Base-by-base conservation (phyloP, 2,113 vertebrate species). In the Perca fluviatilis region DNA sequence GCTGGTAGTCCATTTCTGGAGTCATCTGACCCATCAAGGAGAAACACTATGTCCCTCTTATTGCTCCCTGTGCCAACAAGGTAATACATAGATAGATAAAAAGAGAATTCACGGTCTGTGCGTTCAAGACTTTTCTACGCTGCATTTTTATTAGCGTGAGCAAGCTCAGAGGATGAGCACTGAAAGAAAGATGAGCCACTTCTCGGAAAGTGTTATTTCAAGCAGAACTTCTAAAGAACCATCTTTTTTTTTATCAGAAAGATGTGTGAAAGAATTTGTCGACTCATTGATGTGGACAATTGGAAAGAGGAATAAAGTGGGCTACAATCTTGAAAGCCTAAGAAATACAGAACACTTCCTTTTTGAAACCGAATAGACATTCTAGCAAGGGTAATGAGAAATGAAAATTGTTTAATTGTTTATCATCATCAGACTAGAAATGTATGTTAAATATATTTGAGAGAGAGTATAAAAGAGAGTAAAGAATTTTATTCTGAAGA, bases 11-110 rank as follows among this genome's bases (percentile, higher is more conserved):
- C 95, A 25, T 92, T 95, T 92, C 96, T 93, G 80, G 96, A 96
- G 1, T 91, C 93, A 25, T 98, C 96, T 0, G 97, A 98, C 70
- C 97, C 96, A 40, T 98, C 97, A 0, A 99, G 92, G 69, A 99
- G 95, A 93, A 96, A 95, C 71, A 96, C 94, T 89, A 95, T 82
- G 60, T 96, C 95, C 74, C 94, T 93, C 85, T 93, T 94, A 66
- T 82, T 83, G 67, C 70, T 85, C 14, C 86, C 90, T 94, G 87
- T 79, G 62, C 90, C 78, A 88, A 84, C 84, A 81, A 88, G 77
- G 96, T 96, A 76, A 90, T 90, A 86, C 25, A 86, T 70, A 36
- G 75, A 84, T 53, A 91, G 78, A 92, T 23, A 85, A 21, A 95
- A 91, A 87, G 62, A 82, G 40, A 81, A 85, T 78, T 88, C 49